These are phyloP conservation scores for Gymnocypris eckloni DNA, from an alignment of 2,797 vertebrate species.

Conservation along the genomic window DNA sequence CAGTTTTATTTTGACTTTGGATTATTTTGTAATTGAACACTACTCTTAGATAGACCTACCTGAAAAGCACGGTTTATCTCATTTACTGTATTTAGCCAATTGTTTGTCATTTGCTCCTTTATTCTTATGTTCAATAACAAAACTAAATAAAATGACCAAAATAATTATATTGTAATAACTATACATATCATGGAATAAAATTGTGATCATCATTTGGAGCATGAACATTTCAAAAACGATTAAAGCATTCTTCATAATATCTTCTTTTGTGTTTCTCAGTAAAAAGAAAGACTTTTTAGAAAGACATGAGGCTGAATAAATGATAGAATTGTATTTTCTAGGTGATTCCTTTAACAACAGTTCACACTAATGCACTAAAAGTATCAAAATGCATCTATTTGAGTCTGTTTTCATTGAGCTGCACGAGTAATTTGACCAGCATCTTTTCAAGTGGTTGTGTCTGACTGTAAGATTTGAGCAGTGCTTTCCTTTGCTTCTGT, in stretches of 20 bases:
- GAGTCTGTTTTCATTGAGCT: not conserved
- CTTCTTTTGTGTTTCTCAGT: not conserved
- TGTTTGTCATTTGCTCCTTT: not conserved
- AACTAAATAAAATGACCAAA: not conserved
- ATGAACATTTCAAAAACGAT: not conserved
- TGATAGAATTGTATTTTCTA: not conserved
- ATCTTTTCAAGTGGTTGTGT: not conserved
- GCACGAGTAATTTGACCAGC: not conserved
- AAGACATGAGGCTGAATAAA: not conserved
- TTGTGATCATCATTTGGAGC: too few relatives aligned
- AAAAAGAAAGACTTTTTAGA: not conserved
- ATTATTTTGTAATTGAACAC: too few relatives aligned
- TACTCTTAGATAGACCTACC: too few relatives aligned
- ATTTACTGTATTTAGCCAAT: too few relatives aligned
- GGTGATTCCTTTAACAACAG: not conserved
- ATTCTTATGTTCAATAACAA: not conserved
- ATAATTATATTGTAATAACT: not conserved
- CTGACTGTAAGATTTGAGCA: not conserved
- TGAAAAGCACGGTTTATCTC: too few relatives aligned
- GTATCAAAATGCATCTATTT: not conserved
- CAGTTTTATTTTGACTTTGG: too few relatives aligned
- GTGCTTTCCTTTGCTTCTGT: conserved; percentile 19
- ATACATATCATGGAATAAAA: not conserved
- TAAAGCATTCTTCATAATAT: not conserved
- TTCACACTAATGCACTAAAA: not conserved